Evolutionary conservation across 1,140 invertebrate species (phyloP).

Genomic region (Cydia amplana): DNA sequence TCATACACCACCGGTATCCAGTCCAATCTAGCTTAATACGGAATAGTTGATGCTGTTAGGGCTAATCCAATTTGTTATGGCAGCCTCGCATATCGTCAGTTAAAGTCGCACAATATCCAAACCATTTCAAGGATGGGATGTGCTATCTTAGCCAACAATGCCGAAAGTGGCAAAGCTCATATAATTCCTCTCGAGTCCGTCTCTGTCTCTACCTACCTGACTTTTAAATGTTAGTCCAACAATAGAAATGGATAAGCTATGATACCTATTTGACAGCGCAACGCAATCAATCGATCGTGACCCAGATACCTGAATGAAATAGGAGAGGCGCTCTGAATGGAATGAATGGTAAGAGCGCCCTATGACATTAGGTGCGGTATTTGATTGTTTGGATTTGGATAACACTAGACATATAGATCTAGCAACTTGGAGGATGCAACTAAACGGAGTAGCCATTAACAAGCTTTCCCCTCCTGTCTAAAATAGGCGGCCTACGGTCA

Average conservation of each 20-base stretch:
- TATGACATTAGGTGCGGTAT: background rate
- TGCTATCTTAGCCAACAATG: no score
- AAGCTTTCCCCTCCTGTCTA: no score
- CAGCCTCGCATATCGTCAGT: background rate
- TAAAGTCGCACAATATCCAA: no score
- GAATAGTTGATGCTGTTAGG: background rate
- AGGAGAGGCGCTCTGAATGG: background rate
- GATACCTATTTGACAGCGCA: slow-evolving; percentile 8
- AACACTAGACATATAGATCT: background rate
- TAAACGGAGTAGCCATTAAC: no score
- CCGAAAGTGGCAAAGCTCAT: no score
- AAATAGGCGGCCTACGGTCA: no score
- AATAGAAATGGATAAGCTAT: background rate
- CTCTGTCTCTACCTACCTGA: background rate
- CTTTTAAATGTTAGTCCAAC: background rate
- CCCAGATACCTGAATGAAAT: background rate
- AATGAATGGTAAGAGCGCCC: background rate
- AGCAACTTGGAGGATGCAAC: no score
- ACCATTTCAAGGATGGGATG: no score
- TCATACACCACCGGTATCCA: background rate
- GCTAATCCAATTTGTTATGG: background rate
- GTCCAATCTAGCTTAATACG: background rate
- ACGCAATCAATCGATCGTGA: background rate
- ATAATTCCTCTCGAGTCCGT: background rate
- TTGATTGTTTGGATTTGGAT: background rate